Percentiles rank a stretch among this genome's conserved stretches.
Conservation (phyloP, 2,113 vertebrate species). For the Ornithorhynchus anatinus region DNA sequence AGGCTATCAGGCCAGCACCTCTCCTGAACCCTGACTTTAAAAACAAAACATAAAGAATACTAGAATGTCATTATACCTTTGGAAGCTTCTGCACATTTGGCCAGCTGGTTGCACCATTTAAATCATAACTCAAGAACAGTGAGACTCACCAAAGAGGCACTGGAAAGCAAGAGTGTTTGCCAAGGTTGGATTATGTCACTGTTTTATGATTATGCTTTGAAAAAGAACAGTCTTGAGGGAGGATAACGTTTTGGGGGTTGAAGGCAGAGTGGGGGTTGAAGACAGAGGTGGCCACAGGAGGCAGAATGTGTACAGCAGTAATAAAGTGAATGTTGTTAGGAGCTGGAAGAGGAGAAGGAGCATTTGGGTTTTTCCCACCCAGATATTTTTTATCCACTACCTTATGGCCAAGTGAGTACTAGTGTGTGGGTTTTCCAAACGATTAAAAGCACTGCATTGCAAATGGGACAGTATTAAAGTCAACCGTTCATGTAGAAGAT, state of each 20-base stretch:
- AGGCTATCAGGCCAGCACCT: background rate
- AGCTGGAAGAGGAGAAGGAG: background rate
- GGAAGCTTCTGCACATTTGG: slow-evolving; percentile 46
- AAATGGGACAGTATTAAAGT: too few relatives aligned
- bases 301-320: background rate
- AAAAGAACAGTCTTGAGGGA: slow-evolving; percentile 59
- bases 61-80: slow-evolving; percentile 24
- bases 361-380: too few relatives aligned
- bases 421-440: too few relatives aligned
- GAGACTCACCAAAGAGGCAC: slow-evolving; percentile 49
- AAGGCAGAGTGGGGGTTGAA: background rate
- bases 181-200: slow-evolving; percentile 62
- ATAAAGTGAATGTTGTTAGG: background rate
- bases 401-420: too few relatives aligned
- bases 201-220: slow-evolving; percentile 61
- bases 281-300: background rate
- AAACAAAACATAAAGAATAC: too few relatives aligned
- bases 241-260: slow-evolving; percentile 38
- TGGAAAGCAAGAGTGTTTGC: slow-evolving; percentile 60
- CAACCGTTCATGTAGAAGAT: too few relatives aligned
- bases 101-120: slow-evolving; percentile 37
- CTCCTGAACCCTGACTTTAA: background rate
- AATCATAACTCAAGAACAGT: slow-evolving; percentile 25
- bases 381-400: too few relatives aligned
- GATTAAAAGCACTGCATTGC: too few relatives aligned